Evolutionary conservation across 2,888 invertebrate species (phyloP).

Genomic region (Diadegma fenestrale): DNA sequence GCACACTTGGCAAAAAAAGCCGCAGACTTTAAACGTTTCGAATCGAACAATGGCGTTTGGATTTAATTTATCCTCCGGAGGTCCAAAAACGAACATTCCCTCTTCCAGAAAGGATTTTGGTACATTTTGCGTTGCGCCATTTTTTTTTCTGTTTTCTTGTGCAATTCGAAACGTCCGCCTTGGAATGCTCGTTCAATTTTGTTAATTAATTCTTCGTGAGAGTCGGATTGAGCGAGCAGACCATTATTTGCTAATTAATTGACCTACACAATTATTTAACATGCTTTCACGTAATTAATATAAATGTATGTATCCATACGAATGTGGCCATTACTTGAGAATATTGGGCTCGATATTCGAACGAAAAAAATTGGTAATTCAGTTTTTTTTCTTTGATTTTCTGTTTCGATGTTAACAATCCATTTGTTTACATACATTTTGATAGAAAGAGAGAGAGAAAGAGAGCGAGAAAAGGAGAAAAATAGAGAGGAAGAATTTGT

Average conservation of each 20-base stretch:
- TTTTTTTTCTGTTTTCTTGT: conserved; percentile 45
- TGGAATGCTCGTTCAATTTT: conserved; percentile 39
- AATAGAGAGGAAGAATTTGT: conserved; percentile 21
- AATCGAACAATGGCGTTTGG: conserved; percentile 44
- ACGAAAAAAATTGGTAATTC: neutral
- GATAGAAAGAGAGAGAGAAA: conserved; percentile 41
- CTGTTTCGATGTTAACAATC: neutral
- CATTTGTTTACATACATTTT: conserved; percentile 1
- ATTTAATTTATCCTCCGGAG: conserved; percentile 14
- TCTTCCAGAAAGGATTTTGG: conserved; percentile 25
- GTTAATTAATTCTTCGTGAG: neutral
- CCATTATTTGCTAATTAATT: conserved; percentile 38
- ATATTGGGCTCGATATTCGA: neutral
- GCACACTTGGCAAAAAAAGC: conserved; percentile 47
- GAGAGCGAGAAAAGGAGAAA: conserved; percentile 39
- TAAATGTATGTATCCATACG: conserved; percentile 1
- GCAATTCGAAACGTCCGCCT: conserved; percentile 50
- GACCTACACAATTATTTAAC: conserved; percentile 57
- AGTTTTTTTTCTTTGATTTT: neutral
- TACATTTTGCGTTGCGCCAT: conserved; percentile 16
- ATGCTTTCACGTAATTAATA: conserved; percentile 60
- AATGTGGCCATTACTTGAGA: neutral
- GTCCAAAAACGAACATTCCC: conserved; percentile 2
- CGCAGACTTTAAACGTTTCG: conserved; percentile 42
- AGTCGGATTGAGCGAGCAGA: conserved; percentile 37